Percentiles rank a stretch among this genome's conserved stretches.
phyloP scores from a whole-genome alignment of 2,113 vertebrate species.

The Rhegmatorhina hoffmannsi region DNA sequence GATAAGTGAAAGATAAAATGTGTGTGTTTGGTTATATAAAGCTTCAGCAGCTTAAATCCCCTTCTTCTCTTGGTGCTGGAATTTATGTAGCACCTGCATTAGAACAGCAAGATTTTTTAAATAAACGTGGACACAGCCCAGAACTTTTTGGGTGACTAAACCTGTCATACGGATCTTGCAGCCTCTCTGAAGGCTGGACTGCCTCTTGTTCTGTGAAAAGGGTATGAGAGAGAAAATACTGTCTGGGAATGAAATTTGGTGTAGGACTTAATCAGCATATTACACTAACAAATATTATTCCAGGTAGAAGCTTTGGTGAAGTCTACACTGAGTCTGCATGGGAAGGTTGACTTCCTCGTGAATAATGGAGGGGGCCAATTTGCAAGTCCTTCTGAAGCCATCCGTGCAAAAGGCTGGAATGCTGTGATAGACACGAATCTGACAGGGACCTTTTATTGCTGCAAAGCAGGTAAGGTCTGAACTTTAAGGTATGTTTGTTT shows the following conservation, averaged over 20 bases:
- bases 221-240: neutral
- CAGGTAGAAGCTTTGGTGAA: slow-evolving; percentile 88
- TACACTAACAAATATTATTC: neutral
- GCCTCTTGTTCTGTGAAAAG: neutral
- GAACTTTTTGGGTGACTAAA: neutral
- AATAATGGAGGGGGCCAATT: slow-evolving; percentile 97
- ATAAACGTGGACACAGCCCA: neutral
- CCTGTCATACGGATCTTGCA: neutral
- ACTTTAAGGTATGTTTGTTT: neutral
- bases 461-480: slow-evolving; percentile 81
- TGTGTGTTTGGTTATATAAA: neutral
- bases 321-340: slow-evolving; percentile 79
- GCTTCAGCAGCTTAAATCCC: neutral
- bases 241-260: neutral
- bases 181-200: neutral
- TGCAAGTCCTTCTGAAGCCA: slow-evolving; percentile 74
- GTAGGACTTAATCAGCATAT: neutral
- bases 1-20: neutral
- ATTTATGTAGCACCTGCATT: neutral
- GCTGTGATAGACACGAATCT: slow-evolving; percentile 96
- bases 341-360: slow-evolving; percentile 88
- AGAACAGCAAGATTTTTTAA: neutral
- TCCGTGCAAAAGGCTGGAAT: slow-evolving; percentile 90
- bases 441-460: slow-evolving; percentile 94
- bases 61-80: neutral